Evolutionary conservation across 2,888 invertebrate species (phyloP).

Genomic region (Dioctria rufipes): DNA sequence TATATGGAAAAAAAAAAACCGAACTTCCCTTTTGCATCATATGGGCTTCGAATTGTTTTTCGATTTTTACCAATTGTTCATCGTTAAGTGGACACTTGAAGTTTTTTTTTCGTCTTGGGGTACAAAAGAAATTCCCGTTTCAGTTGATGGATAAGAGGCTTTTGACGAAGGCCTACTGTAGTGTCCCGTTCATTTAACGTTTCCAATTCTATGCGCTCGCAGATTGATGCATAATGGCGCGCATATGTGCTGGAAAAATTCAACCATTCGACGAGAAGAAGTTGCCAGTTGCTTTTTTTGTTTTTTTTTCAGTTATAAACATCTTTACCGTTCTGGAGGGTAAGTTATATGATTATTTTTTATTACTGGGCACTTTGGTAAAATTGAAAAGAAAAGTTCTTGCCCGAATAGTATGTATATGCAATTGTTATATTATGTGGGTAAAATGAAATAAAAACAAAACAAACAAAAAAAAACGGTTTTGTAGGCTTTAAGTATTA

Average conservation of each 20-base stretch:
- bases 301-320: not conserved
- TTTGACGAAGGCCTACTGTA: conserved; percentile 51
- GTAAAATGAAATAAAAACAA: too few species aligned
- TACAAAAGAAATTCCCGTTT: conserved; percentile 54
- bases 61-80: conserved; percentile 53
- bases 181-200: conserved; percentile 52
- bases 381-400: too few species aligned
- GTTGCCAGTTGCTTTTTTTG: not conserved
- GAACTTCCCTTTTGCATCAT: conserved; percentile 52
- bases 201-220: conserved; percentile 47
- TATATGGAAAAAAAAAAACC: conserved; percentile 1
- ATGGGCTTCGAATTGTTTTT: conserved; percentile 54
- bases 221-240: conserved; percentile 51
- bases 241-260: conserved; percentile 35
- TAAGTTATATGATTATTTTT: not conserved
- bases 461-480: too few species aligned
- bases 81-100: conserved; percentile 54
- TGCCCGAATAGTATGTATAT: too few species aligned
- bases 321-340: not conserved
- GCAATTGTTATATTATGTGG: too few species aligned
- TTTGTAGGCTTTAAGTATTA: too few species aligned
- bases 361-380: too few species aligned
- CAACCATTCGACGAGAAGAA: not conserved
- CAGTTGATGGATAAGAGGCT: conserved; percentile 53
- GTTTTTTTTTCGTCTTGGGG: conserved; percentile 42